Evolutionary conservation across 1,140 invertebrate genomes (phyloP).

Genomic region (Archegozetes longisetosus): DNA sequence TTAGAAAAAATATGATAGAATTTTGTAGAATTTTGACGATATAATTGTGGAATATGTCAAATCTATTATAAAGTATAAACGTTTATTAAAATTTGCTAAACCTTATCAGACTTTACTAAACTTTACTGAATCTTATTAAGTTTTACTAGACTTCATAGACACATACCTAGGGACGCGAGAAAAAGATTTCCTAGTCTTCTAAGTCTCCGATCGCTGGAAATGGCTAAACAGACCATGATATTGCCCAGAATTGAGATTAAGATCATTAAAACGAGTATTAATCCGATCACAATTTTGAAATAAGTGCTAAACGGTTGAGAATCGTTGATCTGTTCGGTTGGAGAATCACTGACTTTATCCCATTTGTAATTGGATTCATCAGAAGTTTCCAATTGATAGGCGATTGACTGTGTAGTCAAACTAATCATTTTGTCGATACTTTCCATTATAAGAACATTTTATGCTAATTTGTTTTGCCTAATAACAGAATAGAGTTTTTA

Average conservation of each 20-base stretch:
- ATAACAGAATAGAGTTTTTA: too few relatives aligned
- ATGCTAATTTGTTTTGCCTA: too few relatives aligned
- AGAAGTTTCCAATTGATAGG: not conserved
- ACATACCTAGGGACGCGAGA: slow-evolving; percentile 55
- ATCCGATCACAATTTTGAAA: slow-evolving; percentile 37
- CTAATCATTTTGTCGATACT: not conserved
- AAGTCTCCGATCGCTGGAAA: slow-evolving; percentile 81
- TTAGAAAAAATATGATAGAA: slow-evolving; percentile 46
- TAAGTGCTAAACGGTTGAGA: not conserved
- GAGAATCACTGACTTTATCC: not conserved
- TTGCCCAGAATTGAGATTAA: slow-evolving; percentile 87
- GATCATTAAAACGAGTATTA: slow-evolving; percentile 69
- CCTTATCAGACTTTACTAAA: too few relatives aligned
- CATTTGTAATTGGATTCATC: not conserved
- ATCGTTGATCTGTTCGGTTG: not conserved
- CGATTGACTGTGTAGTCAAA: not conserved
- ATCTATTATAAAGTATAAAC: not conserved
- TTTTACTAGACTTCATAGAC: not conserved
- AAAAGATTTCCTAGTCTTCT: slow-evolving; percentile 86
- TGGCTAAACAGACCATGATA: slow-evolving; percentile 81
- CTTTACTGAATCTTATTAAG: too few relatives aligned
- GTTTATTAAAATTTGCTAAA: too few relatives aligned
- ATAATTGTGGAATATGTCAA: not conserved
- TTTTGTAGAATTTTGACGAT: not conserved
- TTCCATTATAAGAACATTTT: too few relatives aligned